These are phyloP conservation scores for Poecile atricapillus DNA, from an alignment of 2,113 vertebrate genomes.

Conservation along the genomic window DNA sequence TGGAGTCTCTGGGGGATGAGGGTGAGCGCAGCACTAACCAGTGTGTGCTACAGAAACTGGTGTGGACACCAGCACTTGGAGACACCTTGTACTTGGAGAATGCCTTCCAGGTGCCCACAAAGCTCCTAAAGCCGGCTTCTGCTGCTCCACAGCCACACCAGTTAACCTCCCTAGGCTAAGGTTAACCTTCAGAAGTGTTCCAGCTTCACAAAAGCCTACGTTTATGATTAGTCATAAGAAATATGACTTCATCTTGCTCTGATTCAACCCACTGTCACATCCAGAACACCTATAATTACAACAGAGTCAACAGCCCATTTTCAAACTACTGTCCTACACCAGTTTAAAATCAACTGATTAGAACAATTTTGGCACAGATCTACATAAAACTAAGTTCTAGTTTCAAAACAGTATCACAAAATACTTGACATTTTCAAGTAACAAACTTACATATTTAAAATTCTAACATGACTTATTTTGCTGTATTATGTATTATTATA, in stretches of 20 bases:
- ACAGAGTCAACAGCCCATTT: conserved; percentile 13
- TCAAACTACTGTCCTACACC: neutral
- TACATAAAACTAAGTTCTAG: neutral
- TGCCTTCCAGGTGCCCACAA: rapidly evolving
- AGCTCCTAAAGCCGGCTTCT: neutral
- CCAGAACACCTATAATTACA: neutral
- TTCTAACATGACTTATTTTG: neutral
- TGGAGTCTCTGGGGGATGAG: neutral
- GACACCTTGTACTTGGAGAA: neutral
- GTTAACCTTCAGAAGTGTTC: neutral
- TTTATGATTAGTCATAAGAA: conserved; percentile 11
- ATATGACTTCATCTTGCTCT: conserved; percentile 13
- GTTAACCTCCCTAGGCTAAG: neutral
- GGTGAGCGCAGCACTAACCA: neutral
- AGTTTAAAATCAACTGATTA: neutral
- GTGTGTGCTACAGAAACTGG: rapidly evolving
- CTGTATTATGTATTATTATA: neutral
- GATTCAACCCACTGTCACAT: neutral
- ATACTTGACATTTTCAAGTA: neutral
- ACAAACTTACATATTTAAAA: neutral
- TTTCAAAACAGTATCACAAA: neutral
- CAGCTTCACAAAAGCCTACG: neutral
- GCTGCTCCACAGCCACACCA: neutral
- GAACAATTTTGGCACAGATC: neutral
- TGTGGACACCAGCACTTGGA: rapidly evolving